phyloP scores from a whole-genome alignment of 2,797 vertebrate genomes.

The Nasua narica region DNA sequence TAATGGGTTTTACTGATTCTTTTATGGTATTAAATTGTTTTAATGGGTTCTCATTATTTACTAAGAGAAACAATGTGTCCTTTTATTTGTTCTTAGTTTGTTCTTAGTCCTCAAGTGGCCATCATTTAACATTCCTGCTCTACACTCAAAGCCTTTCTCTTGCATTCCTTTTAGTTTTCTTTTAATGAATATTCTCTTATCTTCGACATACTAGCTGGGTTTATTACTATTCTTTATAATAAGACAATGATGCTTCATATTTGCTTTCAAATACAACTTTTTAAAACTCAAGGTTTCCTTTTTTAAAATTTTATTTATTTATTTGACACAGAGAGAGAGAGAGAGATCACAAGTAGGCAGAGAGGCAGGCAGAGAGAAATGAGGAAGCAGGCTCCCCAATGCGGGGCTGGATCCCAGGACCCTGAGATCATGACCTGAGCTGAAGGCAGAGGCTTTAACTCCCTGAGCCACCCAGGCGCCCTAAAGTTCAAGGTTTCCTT shows the following conservation, averaged over 20 bases:
- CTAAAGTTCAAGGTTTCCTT: no score
- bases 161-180: neutral
- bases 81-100: conserved; percentile 4
- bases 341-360: no score
- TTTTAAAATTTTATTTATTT: no score
- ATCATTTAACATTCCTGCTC: neutral
- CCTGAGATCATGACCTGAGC: no score
- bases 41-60: neutral
- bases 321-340: no score
- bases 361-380: no score
- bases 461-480: no score
- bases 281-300: neutral
- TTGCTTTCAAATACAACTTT: neutral
- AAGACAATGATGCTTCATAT: neutral
- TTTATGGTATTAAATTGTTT: neutral
- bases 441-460: no score
- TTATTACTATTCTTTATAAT: neutral
- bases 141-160: accelerated
- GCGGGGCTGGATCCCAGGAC: no score
- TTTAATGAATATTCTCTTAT: neutral
- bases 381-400: no score
- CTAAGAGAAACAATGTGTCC: neutral
- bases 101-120: neutral
- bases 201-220: neutral
- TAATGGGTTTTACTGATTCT: neutral